Base-by-base conservation (phyloP, 2,113 vertebrate genomes). In the Solenodon paradoxus region DNA sequence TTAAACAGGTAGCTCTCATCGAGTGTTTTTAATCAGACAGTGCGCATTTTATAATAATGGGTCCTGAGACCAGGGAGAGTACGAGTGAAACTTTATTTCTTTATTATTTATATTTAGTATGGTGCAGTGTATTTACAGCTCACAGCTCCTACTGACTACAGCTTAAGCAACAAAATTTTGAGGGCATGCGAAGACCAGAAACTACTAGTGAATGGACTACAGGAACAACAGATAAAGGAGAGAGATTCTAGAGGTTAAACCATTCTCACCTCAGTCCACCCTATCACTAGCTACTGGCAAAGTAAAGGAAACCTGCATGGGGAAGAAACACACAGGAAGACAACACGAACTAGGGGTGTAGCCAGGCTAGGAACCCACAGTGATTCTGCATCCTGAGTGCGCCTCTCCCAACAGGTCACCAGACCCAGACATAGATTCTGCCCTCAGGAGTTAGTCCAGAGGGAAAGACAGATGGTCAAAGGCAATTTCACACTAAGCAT, bases 1-100 rank as follows among this genome's bases (percentile, higher is more conserved):
- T 89, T 96, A 90, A 92, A 90, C 97, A 96, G 96, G 96, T 93
- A 97, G 96, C 90, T 97, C 90, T 94, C 93, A 97, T 90, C 71
- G 74, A 92, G 84, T 95, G 92, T 95, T 98, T 95, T 96, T 93
- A 95, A 83, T 95, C 59, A 82, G 90, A 40, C 0, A 63, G 87
- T 97, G 75, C 97, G 97, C 96, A 94, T 96, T 97, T 97, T 95
- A 88, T 86, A 93, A 80, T 93, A 26, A 97, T 90, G 93, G 74
- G 38, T 91, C 35, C 63, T 13, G 80, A 87, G 85, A 96, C 83
- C 93, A 95, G 87, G 4, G 19, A 88, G 55, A 71, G 28, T 4
- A 49, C 89, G 11, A 47, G 88, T 95, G 22, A 79, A 91, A 28
- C 88, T 96, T 96, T 80, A 69, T 77, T 42, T 82, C 47, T 68